Evolutionary conservation across 2,113 vertebrate genomes (phyloP).

Genomic region (Thomomys bottae): DNA sequence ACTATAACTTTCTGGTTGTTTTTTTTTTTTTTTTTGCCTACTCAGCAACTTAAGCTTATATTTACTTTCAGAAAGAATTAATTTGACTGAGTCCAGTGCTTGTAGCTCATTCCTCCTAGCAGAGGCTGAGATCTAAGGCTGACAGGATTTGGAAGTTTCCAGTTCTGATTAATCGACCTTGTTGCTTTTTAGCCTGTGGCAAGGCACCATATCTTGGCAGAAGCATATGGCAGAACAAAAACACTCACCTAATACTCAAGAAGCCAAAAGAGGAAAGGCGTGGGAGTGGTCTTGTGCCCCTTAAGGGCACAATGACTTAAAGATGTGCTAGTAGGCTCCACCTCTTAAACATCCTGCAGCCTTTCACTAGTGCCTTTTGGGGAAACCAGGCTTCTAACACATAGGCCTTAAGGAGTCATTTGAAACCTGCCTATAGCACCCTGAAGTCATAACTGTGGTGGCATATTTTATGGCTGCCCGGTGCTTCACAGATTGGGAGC

Average conservation of each 20-base stretch:
- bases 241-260: neutral
- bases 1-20: neutral
- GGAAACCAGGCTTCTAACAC: neutral
- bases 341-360: neutral
- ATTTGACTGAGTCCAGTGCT: neutral
- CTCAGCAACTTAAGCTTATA: neutral
- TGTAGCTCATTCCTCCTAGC: neutral
- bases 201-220: neutral
- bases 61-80: neutral
- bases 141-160: neutral
- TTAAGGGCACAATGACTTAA: neutral
- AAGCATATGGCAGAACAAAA: neutral
- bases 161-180: neutral
- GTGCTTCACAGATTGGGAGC: neutral
- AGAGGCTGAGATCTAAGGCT: neutral
- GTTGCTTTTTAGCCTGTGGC: neutral
- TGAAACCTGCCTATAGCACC: neutral
- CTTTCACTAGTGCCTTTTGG: neutral
- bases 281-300: neutral
- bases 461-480: neutral
- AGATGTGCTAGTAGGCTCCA: neutral
- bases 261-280: neutral
- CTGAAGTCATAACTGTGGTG: neutral
- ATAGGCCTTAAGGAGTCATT: no score
- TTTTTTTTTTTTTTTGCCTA: slow-evolving; percentile 14